Conservation (phyloP, 2,888 invertebrate genomes). For the Maniola hyperantus region DNA sequence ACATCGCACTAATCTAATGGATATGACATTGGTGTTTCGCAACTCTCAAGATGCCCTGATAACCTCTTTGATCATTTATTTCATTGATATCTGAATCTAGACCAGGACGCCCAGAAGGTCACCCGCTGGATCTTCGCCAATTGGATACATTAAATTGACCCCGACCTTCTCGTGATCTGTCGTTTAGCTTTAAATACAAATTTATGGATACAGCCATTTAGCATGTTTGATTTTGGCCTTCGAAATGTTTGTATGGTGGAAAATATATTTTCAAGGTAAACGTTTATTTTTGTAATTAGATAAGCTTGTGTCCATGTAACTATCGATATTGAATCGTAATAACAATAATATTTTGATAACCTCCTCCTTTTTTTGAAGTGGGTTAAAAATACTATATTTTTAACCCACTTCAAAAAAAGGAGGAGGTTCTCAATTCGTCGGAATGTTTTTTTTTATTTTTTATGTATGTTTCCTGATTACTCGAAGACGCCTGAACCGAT, state of each 20-base stretch:
- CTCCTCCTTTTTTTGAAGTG: no score
- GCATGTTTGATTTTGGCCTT: conserved; percentile 24
- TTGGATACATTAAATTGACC: conserved; percentile 27
- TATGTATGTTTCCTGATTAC: no score
- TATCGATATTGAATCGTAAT: not conserved
- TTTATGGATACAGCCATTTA: conserved; percentile 22
- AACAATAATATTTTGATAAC: not conserved
- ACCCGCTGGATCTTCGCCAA: conserved; percentile 23
- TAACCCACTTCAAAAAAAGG: no score
- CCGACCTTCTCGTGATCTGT: conserved; percentile 31
- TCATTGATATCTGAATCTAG: not conserved
- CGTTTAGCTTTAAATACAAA: conserved; percentile 17
- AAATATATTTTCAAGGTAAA: not conserved
- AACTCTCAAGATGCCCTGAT: not conserved
- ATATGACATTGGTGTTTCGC: conserved; percentile 20
- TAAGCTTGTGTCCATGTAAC: no score
- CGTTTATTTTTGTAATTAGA: conserved; percentile 3
- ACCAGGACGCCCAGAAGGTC: conserved; percentile 30
- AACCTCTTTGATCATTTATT: conserved; percentile 17
- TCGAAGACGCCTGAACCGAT: no score
- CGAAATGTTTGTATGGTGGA: conserved; percentile 9
- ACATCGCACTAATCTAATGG: conserved; percentile 2
- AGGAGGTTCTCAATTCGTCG: no score
- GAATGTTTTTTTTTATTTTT: no score
- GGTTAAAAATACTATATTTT: no score